These are phyloP conservation scores for Phthorimaea operculella DNA, from an alignment of 1,140 invertebrate species.

Conservation along the genomic window DNA sequence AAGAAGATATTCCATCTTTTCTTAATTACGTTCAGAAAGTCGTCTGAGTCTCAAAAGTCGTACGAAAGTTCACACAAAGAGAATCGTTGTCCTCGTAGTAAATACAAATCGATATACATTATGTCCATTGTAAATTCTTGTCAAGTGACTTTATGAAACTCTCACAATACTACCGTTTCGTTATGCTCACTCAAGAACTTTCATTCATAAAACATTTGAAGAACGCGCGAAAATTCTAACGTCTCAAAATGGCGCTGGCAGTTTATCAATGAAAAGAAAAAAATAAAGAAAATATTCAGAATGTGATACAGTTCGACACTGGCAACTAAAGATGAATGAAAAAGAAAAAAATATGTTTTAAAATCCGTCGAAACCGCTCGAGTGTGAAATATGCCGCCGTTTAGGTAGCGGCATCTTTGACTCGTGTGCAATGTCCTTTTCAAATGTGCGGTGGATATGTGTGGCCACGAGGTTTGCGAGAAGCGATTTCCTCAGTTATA, in stretches of 20 bases:
- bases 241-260: no score
- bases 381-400: constrained; percentile 30
- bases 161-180: neutral
- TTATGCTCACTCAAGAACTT: neutral
- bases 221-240: neutral
- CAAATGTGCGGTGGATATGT: neutral
- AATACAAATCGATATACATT: neutral
- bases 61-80: neutral
- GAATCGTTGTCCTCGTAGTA: neutral
- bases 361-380: constrained; percentile 10
- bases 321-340: neutral
- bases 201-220: neutral
- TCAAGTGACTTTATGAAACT: neutral
- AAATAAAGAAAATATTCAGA: no score
- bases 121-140: neutral
- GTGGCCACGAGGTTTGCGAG: neutral
- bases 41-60: no score
- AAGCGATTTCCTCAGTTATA: neutral
- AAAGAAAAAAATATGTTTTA: constrained; percentile 1
- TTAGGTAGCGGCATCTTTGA: constrained; percentile 45
- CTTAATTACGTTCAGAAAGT: no score
- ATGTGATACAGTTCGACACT: neutral
- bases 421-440: constrained; percentile 12
- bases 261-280: no score
- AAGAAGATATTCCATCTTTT: no score